Conservation (phyloP, 1,140 invertebrate species). For the Lasioglossum baleicum region DNA sequence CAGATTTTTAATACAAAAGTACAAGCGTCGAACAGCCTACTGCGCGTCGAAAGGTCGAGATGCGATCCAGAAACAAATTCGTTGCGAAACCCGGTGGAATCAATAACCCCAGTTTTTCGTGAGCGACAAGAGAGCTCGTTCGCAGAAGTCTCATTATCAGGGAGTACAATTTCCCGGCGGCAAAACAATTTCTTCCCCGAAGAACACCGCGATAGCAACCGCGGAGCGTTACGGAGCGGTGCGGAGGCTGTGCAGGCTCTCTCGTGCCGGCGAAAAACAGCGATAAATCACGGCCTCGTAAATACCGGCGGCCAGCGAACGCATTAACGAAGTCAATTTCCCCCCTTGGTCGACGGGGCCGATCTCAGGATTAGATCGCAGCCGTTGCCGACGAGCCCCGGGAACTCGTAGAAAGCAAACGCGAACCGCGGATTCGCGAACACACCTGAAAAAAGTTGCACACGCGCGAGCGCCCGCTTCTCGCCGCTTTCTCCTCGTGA, state of each 20-base stretch:
- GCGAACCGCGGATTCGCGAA: background rate
- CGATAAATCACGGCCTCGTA: conserved; percentile 20
- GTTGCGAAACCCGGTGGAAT: background rate
- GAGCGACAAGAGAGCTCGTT: no score
- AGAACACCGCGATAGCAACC: background rate
- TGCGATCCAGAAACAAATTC: background rate
- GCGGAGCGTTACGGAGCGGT: background rate
- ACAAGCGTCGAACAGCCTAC: no score
- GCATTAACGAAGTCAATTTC: conserved; percentile 1
- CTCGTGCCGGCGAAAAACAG: background rate
- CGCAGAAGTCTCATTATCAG: no score
- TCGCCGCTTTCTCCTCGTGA: conserved; percentile 29
- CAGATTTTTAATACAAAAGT: no score
- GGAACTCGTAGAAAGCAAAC: conserved; percentile 19
- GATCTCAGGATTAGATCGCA: background rate
- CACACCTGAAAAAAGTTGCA: no score
- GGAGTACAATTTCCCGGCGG: background rate
- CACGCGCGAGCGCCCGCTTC: background rate
- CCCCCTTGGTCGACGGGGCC: no score
- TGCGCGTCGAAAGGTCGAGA: no score
- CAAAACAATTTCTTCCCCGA: background rate
- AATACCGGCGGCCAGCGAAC: background rate
- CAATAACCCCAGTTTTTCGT: background rate
- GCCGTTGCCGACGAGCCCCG: background rate
- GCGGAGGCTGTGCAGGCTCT: background rate